Evolutionary conservation across 2,797 vertebrate species (phyloP).

Genomic region (Benthosema pterotum): DNA sequence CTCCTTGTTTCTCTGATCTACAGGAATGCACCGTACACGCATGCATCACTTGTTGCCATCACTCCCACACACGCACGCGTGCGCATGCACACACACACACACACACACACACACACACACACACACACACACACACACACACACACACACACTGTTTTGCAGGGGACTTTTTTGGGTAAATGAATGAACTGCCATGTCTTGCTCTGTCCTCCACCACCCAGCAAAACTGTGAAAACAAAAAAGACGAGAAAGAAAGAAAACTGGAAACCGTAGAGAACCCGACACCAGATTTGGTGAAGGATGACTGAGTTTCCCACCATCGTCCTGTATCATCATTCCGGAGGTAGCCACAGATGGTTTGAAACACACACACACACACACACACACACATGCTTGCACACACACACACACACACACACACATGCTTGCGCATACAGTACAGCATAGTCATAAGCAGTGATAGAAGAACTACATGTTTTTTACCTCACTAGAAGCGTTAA

Average conservation of each 20-base stretch:
- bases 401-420: conserved; percentile 3
- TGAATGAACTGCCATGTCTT: conserved; percentile 56
- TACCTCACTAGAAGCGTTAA: no score
- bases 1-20: conserved; percentile 36
- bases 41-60: conserved; percentile 23
- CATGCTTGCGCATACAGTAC: no score
- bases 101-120: no score
- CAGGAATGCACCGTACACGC: conserved; percentile 51
- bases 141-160: no score
- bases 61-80: conserved; percentile 41
- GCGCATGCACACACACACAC: no score
- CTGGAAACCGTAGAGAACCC: conserved; percentile 27
- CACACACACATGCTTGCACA: background rate
- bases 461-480: no score
- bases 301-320: conserved; percentile 71
- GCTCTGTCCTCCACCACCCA: conserved; percentile 31
- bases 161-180: conserved; percentile 47
- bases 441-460: no score
- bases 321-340: conserved; percentile 23
- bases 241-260: conserved; percentile 5
- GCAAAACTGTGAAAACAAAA: conserved; percentile 39
- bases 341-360: conserved; percentile 27
- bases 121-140: no score
- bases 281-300: conserved; percentile 41
- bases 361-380: conserved; percentile 24